Conservation (phyloP, 2,113 vertebrate species). For the Suricata suricatta region DNA sequence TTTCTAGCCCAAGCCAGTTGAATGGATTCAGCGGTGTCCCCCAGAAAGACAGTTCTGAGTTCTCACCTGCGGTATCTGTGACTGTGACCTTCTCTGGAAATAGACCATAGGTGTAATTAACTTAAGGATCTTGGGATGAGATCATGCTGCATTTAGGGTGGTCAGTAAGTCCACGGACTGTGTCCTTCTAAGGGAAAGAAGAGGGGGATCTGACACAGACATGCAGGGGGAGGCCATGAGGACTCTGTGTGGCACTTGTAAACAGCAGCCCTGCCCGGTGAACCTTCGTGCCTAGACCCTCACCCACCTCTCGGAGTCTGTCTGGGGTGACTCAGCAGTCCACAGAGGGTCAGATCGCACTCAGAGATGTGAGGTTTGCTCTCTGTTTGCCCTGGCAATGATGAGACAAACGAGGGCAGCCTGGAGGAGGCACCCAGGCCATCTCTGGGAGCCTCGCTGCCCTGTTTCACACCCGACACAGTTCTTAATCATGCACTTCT, state of each 20-base stretch:
- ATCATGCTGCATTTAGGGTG: background rate
- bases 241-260: background rate
- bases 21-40: background rate
- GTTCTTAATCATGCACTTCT: background rate
- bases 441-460: background rate
- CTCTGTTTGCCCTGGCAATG: background rate
- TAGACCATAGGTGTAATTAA: background rate
- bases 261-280: background rate
- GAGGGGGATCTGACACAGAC: background rate
- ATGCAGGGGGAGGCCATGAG: accelerated
- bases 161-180: too few species aligned
- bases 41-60: background rate
- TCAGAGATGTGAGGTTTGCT: background rate
- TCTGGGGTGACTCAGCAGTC: too few species aligned
- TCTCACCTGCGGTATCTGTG: background rate
- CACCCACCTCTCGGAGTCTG: background rate
- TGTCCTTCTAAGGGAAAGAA: background rate
- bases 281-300: accelerated
- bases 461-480: background rate
- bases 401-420: background rate
- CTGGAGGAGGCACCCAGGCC: too few species aligned
- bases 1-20: background rate
- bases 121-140: background rate
- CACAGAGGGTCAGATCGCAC: background rate
- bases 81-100: background rate